Evolutionary conservation across 2,113 vertebrate genomes (phyloP), one percentile per base, ranked within the genome.

Genomic region (Rhegmatorhina hoffmannsi): DNA sequence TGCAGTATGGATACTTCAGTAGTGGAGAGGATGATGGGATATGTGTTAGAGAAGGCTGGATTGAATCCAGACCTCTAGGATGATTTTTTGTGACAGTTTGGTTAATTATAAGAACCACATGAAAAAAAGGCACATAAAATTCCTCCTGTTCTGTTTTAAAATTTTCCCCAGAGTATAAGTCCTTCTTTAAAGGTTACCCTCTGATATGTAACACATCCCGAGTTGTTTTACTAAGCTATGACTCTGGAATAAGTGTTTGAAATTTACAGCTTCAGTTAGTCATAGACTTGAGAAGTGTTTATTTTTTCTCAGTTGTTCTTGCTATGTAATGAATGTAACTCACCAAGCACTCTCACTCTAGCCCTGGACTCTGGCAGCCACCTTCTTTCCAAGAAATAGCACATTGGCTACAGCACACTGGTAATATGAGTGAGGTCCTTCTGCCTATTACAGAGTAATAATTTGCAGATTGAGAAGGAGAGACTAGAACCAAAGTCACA

Each of bases 231-330:
- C 85, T 95, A 90, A 93, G 83, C 86, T 89, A 29, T 86, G 88
- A 74, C 60, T 95, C 72, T 33, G 23, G 87, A 94, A 91, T 77
- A 84, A 93, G 79, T 91, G 92, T 90, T 94, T 90, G 92, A 97
- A 96, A 94, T 95, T 87, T 95, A 96, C 90, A 92, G 66, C 88
- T 88, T 93, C 52, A 60, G 78, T 80, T 90, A 80, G 94, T 95
- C 67, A 43, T 43, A 91, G 93, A 56, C 34, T 74, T 83, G 68
- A 91, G 87, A 90, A 84, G 85, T 94, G 93, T 96, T 97, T 96
- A 90, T 96, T 92, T 97, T 95, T 87, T 95, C 94, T 95, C 88
- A 64, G 75, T 92, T 97, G 76, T 52, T 92, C 85, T 75, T 86
- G 92, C 88, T 49, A 40, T 88, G 85, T 59, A 89, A 77, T 89